Percentiles rank a stretch among this genome's conserved stretches.
Evolutionary conservation across 1,140 invertebrate genomes (phyloP).

Genomic region (Adoxophyes honmai): DNA sequence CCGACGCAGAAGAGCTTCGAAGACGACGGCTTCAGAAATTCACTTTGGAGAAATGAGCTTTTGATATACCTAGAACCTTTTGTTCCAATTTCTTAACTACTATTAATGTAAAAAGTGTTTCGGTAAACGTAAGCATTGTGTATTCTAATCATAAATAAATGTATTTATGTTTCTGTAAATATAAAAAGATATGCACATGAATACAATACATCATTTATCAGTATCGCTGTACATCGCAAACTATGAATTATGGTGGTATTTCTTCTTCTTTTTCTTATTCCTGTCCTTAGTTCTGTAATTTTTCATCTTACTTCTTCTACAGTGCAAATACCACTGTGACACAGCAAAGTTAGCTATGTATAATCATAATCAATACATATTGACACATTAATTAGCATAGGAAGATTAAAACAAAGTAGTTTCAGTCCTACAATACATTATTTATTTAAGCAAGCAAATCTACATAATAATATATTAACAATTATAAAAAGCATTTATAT

Average conservation of each 20-base stretch:
- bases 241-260: too few species aligned
- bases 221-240: background rate
- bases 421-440: slow-evolving; percentile 9
- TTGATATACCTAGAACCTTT: slow-evolving; percentile 31
- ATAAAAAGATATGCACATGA: slow-evolving; percentile 69
- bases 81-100: slow-evolving; percentile 47
- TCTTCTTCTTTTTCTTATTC: too few species aligned
- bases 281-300: too few species aligned
- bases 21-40: slow-evolving; percentile 86
- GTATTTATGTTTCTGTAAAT: slow-evolving; percentile 76
- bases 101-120: slow-evolving; percentile 72
- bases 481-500: slow-evolving; percentile 87
- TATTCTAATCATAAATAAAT: slow-evolving; percentile 67
- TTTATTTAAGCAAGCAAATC: slow-evolving; percentile 16
- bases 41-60: slow-evolving; percentile 67
- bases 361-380: too few species aligned
- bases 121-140: slow-evolving; percentile 64
- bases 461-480: slow-evolving; percentile 35
- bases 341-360: too few species aligned
- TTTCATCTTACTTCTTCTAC: too few species aligned
- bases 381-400: too few species aligned
- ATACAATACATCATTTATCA: slow-evolving; percentile 60
- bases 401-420: slow-evolving; percentile 1
- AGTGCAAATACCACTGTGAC: too few species aligned
- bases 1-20: slow-evolving; percentile 79